phyloP scores from a whole-genome alignment of 2,113 vertebrate genomes.

The Lepus timidus region DNA sequence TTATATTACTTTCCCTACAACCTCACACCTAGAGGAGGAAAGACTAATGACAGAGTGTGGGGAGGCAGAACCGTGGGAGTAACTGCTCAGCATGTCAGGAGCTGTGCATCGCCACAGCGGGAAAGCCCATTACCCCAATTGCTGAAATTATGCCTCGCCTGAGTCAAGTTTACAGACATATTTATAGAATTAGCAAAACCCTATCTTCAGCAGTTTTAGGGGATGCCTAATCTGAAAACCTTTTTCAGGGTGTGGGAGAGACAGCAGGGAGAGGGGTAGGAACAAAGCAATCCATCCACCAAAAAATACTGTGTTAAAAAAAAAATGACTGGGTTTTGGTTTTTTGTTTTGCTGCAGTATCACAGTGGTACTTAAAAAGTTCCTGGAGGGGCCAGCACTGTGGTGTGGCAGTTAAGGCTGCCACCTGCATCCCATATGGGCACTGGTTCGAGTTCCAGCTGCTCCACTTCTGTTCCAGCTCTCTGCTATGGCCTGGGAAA shows the following conservation, averaged over 20 bases:
- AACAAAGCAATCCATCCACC: background rate
- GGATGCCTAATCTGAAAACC: constrained; percentile 77
- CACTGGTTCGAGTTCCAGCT: too few relatives aligned
- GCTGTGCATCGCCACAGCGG: constrained; percentile 47
- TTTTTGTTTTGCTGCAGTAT: too few relatives aligned
- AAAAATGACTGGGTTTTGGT: background rate
- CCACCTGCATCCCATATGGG: too few relatives aligned
- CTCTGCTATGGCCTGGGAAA: too few relatives aligned
- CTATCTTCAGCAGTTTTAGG: constrained; percentile 48
- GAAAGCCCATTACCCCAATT: constrained; percentile 65
- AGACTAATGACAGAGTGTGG: constrained; percentile 33
- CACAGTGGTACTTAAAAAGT: too few relatives aligned
- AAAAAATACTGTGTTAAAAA: background rate
- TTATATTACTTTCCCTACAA: background rate
- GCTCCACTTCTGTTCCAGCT: too few relatives aligned
- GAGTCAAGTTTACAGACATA: constrained; percentile 74
- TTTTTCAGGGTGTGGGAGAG: background rate
- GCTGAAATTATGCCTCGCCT: constrained; percentile 52
- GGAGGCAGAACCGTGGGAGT: constrained; percentile 57
- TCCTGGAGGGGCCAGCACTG: too few relatives aligned
- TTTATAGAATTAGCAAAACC: constrained; percentile 71
- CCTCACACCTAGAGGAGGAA: constrained; percentile 63
- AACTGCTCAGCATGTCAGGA: constrained; percentile 62
- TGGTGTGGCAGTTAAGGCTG: too few relatives aligned
- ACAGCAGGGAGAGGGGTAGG: background rate